Base-by-base conservation (phyloP, 1,140 invertebrate genomes). In the Ostrea denselamellosa region DNA sequence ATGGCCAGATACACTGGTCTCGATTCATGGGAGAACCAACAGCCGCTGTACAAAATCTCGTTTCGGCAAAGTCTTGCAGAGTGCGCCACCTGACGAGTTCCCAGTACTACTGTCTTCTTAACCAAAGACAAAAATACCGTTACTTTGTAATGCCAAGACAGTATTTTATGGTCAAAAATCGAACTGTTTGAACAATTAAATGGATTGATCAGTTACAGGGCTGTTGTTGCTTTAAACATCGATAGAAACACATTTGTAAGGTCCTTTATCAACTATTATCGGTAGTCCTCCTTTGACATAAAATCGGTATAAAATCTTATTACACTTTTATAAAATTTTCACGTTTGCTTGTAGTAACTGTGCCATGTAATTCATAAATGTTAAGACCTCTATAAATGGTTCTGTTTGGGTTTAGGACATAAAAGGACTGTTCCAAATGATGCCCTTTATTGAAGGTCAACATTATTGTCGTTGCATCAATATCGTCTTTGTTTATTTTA, bases 61-160 rank as follows among this genome's bases (percentile, higher is more conserved):
- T 71, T 25, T 71, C 68, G 68, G 68, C 68, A 71, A 71, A 71
- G 68, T 71, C 68, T 71, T 22, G 68, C 9, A 34, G 68, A 71
- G 68, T 71, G 28, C 68, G 68, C 22, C 68, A 71, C 22, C 68
- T 71, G 68, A 28, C 68, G 25, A 71, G 68, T 71, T 71, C 68
- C 28, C 68, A 71, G 68, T 25, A 25, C 68, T 28, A 28, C 68
- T 71, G 68, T 71, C 68, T 25, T 71, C 7, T 34, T 28, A 56
- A 68, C 19, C 22, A 68, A 71, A 28, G 25, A 71, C 25, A 71
- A 12, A 62, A 28, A 34, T 71, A 34, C 22, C 68, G 22, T 71
- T 71, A 34, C 68, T 34, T 28, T 71, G 68, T 34, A 28, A 34
- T 22, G 25, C 10, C 65, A 25, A 4, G 65, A 68, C 22, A 4